These are phyloP conservation scores for Erpobdella octoculata DNA, from an alignment of 2,888 invertebrate genomes.

Conservation along the genomic window DNA sequence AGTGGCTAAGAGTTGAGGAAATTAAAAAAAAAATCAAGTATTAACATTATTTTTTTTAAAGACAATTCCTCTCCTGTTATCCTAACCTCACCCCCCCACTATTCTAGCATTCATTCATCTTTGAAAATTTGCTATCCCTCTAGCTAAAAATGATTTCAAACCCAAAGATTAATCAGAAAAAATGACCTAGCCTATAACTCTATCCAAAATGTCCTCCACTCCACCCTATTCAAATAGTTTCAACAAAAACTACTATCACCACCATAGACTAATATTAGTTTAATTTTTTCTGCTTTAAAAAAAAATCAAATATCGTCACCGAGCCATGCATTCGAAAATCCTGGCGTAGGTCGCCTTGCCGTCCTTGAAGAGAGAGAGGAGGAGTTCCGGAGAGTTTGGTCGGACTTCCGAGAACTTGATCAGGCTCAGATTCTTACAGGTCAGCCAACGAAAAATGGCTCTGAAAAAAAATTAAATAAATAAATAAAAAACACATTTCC, in stretches of 20 bases:
- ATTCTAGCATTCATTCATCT: neutral
- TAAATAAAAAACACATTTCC: neutral
- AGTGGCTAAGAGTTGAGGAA: constrained; percentile 67
- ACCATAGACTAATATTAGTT: neutral
- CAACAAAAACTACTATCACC: neutral
- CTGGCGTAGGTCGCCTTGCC: constrained; percentile 51
- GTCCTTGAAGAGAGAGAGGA: constrained; percentile 49
- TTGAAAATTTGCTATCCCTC: too few relatives aligned
- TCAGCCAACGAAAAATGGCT: constrained; percentile 53
- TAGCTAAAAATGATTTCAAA: too few relatives aligned
- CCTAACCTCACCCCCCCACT: too few relatives aligned
- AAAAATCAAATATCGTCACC: constrained; percentile 39
- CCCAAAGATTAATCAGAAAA: too few relatives aligned
- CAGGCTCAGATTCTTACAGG: constrained; percentile 51
- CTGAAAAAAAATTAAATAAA: constrained; percentile 42
- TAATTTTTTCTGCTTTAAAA: too few relatives aligned
- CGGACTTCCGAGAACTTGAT: constrained; percentile 46
- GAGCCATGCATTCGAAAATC: constrained; percentile 50
- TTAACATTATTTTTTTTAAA: too few relatives aligned
- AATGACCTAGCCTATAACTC: too few relatives aligned
- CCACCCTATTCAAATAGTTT: neutral
- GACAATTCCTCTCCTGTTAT: too few relatives aligned
- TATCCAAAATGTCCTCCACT: too few relatives aligned
- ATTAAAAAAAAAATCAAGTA: neutral
- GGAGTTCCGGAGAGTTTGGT: constrained; percentile 49